phyloP scores from a whole-genome alignment of 2,113 vertebrate genomes.

The Nymphicus hollandicus region DNA sequence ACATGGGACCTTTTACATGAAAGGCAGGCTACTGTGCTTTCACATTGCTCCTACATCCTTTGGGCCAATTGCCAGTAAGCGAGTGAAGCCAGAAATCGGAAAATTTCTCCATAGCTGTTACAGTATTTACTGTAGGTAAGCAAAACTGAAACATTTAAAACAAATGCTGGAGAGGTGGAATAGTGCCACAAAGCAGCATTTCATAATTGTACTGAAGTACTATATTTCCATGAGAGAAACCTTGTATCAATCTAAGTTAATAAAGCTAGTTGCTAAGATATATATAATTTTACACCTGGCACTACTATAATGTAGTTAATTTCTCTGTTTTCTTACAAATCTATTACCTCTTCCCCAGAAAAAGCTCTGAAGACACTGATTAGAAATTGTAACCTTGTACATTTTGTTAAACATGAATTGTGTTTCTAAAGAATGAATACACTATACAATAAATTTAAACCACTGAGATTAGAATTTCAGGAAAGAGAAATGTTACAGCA shows the following conservation, averaged over 20 bases:
- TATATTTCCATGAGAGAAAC: background rate
- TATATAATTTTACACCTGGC: constrained; percentile 5
- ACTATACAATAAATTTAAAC: background rate
- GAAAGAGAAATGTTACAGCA: background rate
- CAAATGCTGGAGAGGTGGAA: background rate
- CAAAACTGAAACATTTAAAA: background rate
- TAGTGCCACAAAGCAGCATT: background rate
- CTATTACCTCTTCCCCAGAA: background rate
- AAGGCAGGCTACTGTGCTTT: background rate
- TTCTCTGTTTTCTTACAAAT: constrained; percentile 16
- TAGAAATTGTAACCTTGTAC: background rate
- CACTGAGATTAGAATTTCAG: background rate
- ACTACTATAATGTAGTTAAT: constrained; percentile 8
- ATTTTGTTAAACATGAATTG: background rate
- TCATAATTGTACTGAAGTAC: background rate
- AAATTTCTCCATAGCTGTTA: background rate
- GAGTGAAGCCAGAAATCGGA: background rate
- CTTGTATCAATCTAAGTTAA: background rate
- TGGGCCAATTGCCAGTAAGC: background rate
- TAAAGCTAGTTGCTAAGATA: background rate
- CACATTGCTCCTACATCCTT: background rate
- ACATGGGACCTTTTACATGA: background rate
- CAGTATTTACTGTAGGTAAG: background rate
- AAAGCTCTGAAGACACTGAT: background rate
- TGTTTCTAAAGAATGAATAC: background rate